phyloP scores from a whole-genome alignment of 2,797 vertebrate genomes.

The Etheostoma nigrum region DNA sequence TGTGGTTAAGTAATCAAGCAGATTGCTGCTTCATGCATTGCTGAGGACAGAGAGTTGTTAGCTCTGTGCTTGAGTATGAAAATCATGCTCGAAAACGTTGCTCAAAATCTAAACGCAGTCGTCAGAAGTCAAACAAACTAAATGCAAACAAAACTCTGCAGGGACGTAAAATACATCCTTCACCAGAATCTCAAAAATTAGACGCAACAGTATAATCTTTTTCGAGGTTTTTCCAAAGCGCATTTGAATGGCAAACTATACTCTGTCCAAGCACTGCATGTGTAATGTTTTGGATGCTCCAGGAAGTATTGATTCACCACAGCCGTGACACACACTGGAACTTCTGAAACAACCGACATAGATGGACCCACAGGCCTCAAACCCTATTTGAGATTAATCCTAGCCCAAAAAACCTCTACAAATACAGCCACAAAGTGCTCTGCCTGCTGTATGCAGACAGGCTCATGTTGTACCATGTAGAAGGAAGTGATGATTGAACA shows the following conservation, averaged over 20 bases:
- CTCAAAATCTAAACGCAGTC: background rate
- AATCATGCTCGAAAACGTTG: background rate
- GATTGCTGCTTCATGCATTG: constrained; percentile 75
- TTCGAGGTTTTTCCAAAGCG: background rate
- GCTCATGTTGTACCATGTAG: background rate
- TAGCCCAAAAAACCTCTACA: background rate
- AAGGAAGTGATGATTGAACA: constrained; percentile 66
- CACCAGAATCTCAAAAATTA: background rate
- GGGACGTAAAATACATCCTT: no score
- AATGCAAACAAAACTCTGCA: background rate
- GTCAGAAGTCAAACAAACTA: background rate
- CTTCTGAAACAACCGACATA: background rate
- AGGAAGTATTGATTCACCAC: constrained; percentile 30
- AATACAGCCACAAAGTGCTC: background rate
- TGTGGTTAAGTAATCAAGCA: constrained; percentile 82
- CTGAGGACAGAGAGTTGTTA: constrained; percentile 61
- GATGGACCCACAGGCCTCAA: constrained; percentile 5
- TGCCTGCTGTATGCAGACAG: background rate
- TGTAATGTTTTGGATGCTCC: constrained; percentile 36
- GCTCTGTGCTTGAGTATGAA: constrained; percentile 18
- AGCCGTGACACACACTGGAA: background rate
- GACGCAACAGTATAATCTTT: background rate
- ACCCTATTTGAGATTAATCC: background rate
- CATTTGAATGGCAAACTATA: constrained; percentile 69
- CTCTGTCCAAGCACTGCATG: constrained; percentile 6